Conservation (phyloP, 1,140 invertebrate species). For the Choristoneura fumiferana region DNA sequence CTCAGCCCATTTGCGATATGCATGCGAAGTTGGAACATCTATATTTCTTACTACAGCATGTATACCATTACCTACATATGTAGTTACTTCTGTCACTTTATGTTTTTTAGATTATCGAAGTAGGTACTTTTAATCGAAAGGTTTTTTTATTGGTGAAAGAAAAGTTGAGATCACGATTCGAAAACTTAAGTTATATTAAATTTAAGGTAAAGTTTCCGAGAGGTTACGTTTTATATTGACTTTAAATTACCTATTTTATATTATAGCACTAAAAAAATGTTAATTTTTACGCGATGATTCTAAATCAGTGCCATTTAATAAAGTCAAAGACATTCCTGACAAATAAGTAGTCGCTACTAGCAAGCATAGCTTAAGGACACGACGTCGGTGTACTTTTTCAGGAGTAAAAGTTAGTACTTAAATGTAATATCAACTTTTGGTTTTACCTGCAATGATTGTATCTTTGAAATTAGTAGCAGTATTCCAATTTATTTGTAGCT, state of each 20-base stretch:
- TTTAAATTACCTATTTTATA: slow-evolving; percentile 9
- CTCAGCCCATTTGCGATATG: slow-evolving; percentile 34
- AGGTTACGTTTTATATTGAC: slow-evolving; percentile 8
- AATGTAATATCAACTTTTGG: too few relatives aligned
- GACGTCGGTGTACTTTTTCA: too few relatives aligned
- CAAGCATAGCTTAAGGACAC: too few relatives aligned
- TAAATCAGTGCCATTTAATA: too few relatives aligned
- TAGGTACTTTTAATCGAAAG: not conserved
- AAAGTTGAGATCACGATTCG: slow-evolving; percentile 10
- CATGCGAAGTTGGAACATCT: slow-evolving; percentile 26
- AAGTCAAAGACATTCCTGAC: too few relatives aligned
- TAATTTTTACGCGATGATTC: too few relatives aligned
- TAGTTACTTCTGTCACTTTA: slow-evolving; percentile 12
- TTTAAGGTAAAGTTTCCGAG: not conserved
- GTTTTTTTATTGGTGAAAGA: slow-evolving; percentile 1
- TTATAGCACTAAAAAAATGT: not conserved
- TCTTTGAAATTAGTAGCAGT: too few relatives aligned
- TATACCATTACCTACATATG: slow-evolving; percentile 26
- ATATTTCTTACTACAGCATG: slow-evolving; percentile 31
- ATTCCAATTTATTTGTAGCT: slow-evolving; percentile 1
- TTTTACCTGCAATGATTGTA: too few relatives aligned
- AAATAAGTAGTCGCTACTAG: too few relatives aligned
- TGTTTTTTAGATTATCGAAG: not conserved
- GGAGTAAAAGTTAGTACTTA: too few relatives aligned
- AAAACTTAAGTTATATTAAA: not conserved